Evolutionary conservation across 2,888 invertebrate genomes (phyloP), one percentile per base, ranked within the genome.

Genomic region (Drosophila kanekoi): DNA sequence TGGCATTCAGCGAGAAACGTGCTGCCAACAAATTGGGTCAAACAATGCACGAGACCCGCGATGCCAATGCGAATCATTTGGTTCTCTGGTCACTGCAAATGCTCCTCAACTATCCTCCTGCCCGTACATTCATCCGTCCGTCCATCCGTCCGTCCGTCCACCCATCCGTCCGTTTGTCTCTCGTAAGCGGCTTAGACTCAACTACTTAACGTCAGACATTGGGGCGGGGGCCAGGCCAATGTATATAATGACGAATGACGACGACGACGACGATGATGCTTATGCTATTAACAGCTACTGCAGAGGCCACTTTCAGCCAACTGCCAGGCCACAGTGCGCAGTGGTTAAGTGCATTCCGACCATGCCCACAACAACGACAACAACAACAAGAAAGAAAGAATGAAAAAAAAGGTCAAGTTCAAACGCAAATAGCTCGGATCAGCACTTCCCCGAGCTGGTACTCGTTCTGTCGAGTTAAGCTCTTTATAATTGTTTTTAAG

Each of bases 401-500:
- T n/a, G n/a, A 37, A 37, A 37, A 67, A 75, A 75, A 81, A 78
- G 82, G 78, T 78, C 81, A 81, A 82, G 81, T 70, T 82, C 76
- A 75, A 61, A 18, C 45, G 49, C 28, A 59, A 75, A 51, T 60
- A 38, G 14, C 67, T 57, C 56, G 43, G 43, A 47, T 67, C 59
- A 72, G 75, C 75, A 64, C 40, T 51, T 47, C 35, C 20, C n/a
- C 3, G 14, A 44, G 60, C 40, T 41, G 48, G 13, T 38, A 51
- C 57, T 48, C 14, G 18, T 53, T 49, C 49, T 54, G 59, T 32
- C 43, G 32, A 58, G 62, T 54, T 32, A 68, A 75, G 44, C 58
- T 45, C 49, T 61, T 75, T 53, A 60, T 67, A 75, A 72, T 68
- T 76, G 76, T 68, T 67, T 68, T 64, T 48, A 54, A 72, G 44